Conservation (phyloP, 2,888 invertebrate species). For the Epistrophella euchroma region DNA sequence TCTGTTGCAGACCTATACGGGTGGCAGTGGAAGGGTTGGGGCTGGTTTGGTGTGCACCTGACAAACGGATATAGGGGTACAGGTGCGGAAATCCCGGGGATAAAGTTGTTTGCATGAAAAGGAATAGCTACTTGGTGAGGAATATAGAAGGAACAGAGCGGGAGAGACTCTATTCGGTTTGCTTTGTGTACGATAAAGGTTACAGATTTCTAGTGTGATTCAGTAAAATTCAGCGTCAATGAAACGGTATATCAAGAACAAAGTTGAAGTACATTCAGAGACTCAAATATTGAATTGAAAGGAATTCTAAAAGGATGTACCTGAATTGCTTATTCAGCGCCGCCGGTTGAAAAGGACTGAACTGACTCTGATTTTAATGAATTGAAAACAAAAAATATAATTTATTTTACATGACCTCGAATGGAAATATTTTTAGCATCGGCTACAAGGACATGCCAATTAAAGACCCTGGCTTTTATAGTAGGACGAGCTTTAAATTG, state of each 20-base stretch:
- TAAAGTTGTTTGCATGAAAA: conserved; percentile 46
- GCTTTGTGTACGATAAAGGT: conserved; percentile 57
- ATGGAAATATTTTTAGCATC: not conserved
- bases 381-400: not conserved
- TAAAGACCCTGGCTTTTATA: not conserved
- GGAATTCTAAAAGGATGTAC: conserved; percentile 46
- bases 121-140: not conserved
- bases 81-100: conserved; percentile 61
- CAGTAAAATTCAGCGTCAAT: conserved; percentile 31
- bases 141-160: conserved; percentile 3
- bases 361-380: conserved; percentile 41
- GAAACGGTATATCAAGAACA: conserved; percentile 30
- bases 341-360: conserved; percentile 24
- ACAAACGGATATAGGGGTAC: conserved; percentile 66
- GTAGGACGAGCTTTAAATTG: conserved; percentile 19
- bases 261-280: conserved; percentile 10
- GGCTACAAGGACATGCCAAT: conserved; percentile 40
- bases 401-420: conserved; percentile 7
- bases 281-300: conserved; percentile 50
- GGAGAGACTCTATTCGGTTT: conserved; percentile 2
- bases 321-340: conserved; percentile 34
- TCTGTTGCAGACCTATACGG: conserved; percentile 7
- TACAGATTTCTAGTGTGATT: conserved; percentile 59
- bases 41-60: conserved; percentile 46
- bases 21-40: not conserved